Evolutionary conservation across 1,140 invertebrate genomes (phyloP).

Genomic region (Antheraea pernyi): DNA sequence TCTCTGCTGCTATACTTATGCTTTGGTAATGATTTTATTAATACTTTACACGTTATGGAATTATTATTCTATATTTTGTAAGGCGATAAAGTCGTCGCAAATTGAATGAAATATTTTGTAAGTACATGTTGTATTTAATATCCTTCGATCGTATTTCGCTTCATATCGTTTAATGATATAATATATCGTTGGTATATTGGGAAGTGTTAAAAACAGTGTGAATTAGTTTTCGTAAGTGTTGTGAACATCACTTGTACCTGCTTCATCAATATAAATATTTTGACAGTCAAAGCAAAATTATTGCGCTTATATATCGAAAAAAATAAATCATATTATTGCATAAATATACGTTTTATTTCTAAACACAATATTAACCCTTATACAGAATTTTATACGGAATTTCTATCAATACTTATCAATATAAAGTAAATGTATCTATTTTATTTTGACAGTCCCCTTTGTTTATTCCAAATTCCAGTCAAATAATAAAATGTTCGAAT

Average conservation of each 20-base stretch:
- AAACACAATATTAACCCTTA: not conserved
- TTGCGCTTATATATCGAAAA: conserved; percentile 72
- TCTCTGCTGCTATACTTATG: conserved; percentile 28
- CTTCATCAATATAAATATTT: conserved; percentile 74
- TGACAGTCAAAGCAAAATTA: conserved; percentile 77
- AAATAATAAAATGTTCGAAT: too few species aligned
- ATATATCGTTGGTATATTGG: conserved; percentile 8
- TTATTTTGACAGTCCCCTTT: too few species aligned
- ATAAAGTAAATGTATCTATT: too few species aligned
- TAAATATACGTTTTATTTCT: conserved; percentile 10
- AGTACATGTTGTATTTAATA: conserved; percentile 6
- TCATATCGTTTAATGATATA: not conserved
- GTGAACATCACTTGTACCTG: conserved; percentile 76
- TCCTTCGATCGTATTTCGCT: conserved; percentile 3
- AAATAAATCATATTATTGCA: conserved; percentile 75
- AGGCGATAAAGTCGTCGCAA: conserved; percentile 13
- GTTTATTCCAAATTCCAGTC: too few species aligned
- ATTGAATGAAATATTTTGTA: conserved; percentile 13
- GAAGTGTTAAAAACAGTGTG: conserved; percentile 9
- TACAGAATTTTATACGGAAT: not conserved
- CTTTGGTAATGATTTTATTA: conserved; percentile 34
- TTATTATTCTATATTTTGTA: conserved; percentile 22
- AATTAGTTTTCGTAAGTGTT: conserved; percentile 64
- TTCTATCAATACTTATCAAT: too few species aligned
- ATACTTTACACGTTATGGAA: conserved; percentile 14